Percentiles rank a stretch among this genome's conserved stretches.
Evolutionary conservation across 2,888 invertebrate genomes (phyloP).

Genomic region (Sericinus montela): DNA sequence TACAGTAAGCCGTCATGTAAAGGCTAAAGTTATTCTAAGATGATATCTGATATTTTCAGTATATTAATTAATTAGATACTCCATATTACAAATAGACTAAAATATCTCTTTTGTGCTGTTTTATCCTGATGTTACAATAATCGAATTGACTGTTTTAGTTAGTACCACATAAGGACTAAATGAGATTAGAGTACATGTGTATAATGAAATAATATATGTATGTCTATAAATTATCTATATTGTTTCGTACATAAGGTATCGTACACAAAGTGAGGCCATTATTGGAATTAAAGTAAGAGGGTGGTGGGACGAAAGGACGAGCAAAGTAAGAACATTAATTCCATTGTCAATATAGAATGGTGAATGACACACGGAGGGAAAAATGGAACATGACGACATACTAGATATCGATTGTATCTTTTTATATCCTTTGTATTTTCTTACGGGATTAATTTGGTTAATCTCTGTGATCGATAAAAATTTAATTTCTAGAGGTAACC

Average conservation of each 20-base stretch:
- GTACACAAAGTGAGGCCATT: conserved; percentile 44
- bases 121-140: too few relatives aligned
- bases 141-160: too few relatives aligned
- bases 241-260: conserved; percentile 24
- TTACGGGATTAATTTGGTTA: background rate
- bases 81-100: too few relatives aligned
- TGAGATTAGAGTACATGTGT: too few relatives aligned
- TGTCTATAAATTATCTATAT: background rate
- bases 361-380: conserved; percentile 26
- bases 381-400: background rate
- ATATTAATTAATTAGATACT: too few relatives aligned
- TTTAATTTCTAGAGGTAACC: conserved; percentile 30
- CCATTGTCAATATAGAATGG: conserved; percentile 58
- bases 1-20: too few relatives aligned
- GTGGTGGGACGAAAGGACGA: conserved; percentile 38
- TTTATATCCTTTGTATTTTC: background rate
- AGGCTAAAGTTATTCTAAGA: too few relatives aligned
- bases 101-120: too few relatives aligned
- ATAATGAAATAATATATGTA: too few relatives aligned
- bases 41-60: too few relatives aligned
- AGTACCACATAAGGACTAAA: too few relatives aligned
- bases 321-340: conserved; percentile 61
- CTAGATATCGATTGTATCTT: background rate
- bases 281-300: conserved; percentile 46
- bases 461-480: conserved; percentile 21